phyloP scores from a whole-genome alignment of 2,888 invertebrate species.

The Melangyna quadrimaculata region DNA sequence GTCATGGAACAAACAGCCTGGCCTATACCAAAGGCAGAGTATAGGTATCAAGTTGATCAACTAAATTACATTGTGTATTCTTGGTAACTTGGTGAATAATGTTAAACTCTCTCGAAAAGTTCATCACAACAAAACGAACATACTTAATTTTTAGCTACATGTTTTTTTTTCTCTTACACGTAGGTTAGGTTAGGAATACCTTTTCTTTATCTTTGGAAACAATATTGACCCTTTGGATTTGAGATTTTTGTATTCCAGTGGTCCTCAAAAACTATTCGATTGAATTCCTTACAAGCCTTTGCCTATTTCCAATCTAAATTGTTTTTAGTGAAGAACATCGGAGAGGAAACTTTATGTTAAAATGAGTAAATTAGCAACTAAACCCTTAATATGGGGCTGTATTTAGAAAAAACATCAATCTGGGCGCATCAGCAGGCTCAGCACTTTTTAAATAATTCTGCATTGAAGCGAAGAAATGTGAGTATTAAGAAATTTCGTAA shows the following conservation, averaged over 20 bases:
- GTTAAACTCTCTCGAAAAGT: conserved; percentile 41
- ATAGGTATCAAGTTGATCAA: conserved; percentile 39
- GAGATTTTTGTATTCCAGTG: neutral
- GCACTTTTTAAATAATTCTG: no score
- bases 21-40: conserved; percentile 5
- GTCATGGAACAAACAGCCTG: conserved; percentile 32
- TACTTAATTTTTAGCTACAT: conserved; percentile 16
- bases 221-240: no score
- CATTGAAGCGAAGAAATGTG: no score
- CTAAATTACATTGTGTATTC: conserved; percentile 71
- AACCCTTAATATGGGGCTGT: neutral
- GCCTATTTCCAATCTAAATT: neutral
- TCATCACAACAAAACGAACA: conserved; percentile 30
- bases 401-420: neutral
- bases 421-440: neutral
- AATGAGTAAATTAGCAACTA: conserved; percentile 49
- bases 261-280: conserved; percentile 19
- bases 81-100: conserved; percentile 11
- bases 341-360: neutral
- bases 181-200: no score
- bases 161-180: neutral
- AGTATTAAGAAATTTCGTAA: no score
- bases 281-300: conserved; percentile 40
- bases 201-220: no score
- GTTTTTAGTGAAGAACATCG: neutral